Evolutionary conservation across 2,797 vertebrate genomes (phyloP).

Genomic region (Apogon hyalosoma): DNA sequence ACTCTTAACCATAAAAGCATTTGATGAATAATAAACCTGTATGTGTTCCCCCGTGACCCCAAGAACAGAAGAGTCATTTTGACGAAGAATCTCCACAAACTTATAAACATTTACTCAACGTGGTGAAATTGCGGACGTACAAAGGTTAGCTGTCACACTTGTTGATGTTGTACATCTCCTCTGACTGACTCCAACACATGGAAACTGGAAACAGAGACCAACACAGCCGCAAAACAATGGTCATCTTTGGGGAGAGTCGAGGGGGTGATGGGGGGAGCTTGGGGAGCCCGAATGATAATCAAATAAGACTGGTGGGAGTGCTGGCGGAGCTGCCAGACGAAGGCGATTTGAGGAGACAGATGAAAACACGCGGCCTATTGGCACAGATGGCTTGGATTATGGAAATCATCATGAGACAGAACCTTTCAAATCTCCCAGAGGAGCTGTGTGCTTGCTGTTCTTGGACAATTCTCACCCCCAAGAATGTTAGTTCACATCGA

Average conservation of each 20-base stretch:
- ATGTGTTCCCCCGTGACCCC: constrained; percentile 2
- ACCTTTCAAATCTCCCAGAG: constrained; percentile 77
- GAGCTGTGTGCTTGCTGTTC: constrained; percentile 81
- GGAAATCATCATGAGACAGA: constrained; percentile 77
- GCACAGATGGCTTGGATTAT: constrained; percentile 86
- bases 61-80: constrained; percentile 6
- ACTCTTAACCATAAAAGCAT: constrained; percentile 5
- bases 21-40: constrained; percentile 5
- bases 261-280: background rate
- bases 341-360: constrained; percentile 65
- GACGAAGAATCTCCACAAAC: background rate
- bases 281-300: constrained; percentile 61
- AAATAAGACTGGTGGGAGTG: constrained; percentile 63
- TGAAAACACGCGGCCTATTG: constrained; percentile 80
- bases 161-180: constrained; percentile 27
- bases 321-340: constrained; percentile 45
- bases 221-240: constrained; percentile 46
- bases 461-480: constrained; percentile 79
- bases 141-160: constrained; percentile 46
- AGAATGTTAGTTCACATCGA: constrained; percentile 75
- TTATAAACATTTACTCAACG: constrained; percentile 5
- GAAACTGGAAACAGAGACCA: constrained; percentile 44
- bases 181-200: constrained; percentile 41
- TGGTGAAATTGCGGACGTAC: constrained; percentile 24
- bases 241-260: constrained; percentile 47